Evolutionary conservation across 2,113 vertebrate species (phyloP), one percentile per base, ranked within the genome.

Genomic region (Bubalus kerabau): DNA sequence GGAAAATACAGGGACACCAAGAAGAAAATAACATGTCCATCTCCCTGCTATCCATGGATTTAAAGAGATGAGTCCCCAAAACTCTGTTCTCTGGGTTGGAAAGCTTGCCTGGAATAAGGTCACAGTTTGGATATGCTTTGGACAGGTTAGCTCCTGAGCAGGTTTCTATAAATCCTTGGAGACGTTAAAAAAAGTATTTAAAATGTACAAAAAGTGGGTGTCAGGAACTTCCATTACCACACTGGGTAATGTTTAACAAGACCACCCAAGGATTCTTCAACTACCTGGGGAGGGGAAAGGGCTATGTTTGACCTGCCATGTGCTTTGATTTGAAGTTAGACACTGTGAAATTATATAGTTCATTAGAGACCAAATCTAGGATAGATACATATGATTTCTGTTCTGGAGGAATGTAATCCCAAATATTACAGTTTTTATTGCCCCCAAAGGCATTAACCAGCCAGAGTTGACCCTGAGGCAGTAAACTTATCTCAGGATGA

Each of bases 1-100:
- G 85, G 95, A 95, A 96, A 92, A 95, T 67, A 11, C 15, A 76
- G 43, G 40, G 14, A 82, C 6, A 30, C 46, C 85, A 95, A 97
- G 43, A 90, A 67, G 57, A 95, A 83, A 92, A 91, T 17, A 57
- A 21, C 30, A 56, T 26, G 11, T 26, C 59, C 12, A 4, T 5
- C 32, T 17, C 12, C 26, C 14, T 78, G n/a, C 36, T 28, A 13
- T 24, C 32, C 1, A 0, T 7, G 14, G 28, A 5, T 32, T 32
- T 17, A 16, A 80, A 43, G 57, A 48, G 46, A 26, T 21, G 13
- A 16, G n/a, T 19, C 26, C 48, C 43, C 19, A 3, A 24, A 86
- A 15, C 62, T 82, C 57, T 60, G 14, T 36, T 59, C 43, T 71
- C 14, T 83, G 52, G 52, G 50, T n/a, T 82, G 80, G 1, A 28